Conservation (phyloP, 2,797 vertebrate species). For the Rhinoraja longicauda region DNA sequence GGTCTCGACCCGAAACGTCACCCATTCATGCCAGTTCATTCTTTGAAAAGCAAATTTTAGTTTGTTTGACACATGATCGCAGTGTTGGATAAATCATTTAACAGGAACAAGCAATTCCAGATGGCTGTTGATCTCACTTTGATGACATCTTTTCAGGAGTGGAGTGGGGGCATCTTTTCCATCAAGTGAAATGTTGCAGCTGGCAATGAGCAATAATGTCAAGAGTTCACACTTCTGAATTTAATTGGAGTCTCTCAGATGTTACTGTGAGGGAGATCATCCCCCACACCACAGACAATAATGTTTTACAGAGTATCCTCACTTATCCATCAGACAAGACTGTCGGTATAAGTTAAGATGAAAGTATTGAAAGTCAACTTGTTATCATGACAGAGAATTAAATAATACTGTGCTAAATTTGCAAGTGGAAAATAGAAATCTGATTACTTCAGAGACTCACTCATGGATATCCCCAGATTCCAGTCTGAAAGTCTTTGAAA, state of each 20-base stretch:
- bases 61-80: neutral
- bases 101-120: neutral
- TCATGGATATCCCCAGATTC: neutral
- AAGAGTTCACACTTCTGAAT: neutral
- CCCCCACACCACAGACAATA: too few relatives aligned
- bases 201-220: neutral
- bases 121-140: neutral
- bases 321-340: too few relatives aligned
- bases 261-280: neutral
- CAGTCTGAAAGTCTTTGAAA: neutral
- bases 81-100: neutral
- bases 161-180: neutral
- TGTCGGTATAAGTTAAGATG: too few relatives aligned
- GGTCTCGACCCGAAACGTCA: too few relatives aligned
- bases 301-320: too few relatives aligned
- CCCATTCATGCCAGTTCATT: neutral
- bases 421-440: neutral
- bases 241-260: neutral
- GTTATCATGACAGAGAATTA: neutral
- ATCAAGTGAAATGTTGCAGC: neutral
- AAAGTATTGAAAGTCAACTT: too few relatives aligned
- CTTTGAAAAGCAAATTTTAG: neutral
- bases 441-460: neutral
- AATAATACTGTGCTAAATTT: neutral
- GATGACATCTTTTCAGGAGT: too few relatives aligned